Conservation (phyloP, 1,140 invertebrate species). For the Dreissena rostriformis region DNA sequence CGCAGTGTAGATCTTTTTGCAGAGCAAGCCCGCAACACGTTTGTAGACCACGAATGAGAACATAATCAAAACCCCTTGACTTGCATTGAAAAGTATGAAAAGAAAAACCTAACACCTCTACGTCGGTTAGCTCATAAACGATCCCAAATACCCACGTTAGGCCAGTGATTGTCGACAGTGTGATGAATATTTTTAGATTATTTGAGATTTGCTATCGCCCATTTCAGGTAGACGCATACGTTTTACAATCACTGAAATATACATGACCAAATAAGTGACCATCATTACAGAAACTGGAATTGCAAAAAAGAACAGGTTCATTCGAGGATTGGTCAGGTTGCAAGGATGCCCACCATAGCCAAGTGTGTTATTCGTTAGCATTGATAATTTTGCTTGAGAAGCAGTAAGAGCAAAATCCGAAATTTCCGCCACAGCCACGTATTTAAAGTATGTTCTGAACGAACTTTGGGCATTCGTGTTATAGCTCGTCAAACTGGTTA, state of each 20-base stretch:
- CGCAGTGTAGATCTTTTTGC: no score
- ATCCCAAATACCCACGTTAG: constrained; percentile 52
- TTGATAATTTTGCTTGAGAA: constrained; percentile 24
- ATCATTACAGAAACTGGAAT: constrained; percentile 26
- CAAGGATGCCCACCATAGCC: constrained; percentile 30
- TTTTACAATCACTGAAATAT: constrained; percentile 3
- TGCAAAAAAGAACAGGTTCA: constrained; percentile 11
- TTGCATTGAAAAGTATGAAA: constrained; percentile 32
- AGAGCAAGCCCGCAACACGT: not conserved
- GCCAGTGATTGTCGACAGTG: constrained; percentile 44
- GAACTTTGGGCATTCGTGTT: not conserved
- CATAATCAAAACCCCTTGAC: constrained; percentile 44
- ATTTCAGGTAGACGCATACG: not conserved
- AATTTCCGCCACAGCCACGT: constrained; percentile 3
- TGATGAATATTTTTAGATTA: constrained; percentile 28
- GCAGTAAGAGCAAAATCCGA: constrained; percentile 3
- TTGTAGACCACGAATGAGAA: constrained; percentile 39
- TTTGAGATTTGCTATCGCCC: not conserved
- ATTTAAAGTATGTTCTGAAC: not conserved
- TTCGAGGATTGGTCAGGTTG: not conserved
- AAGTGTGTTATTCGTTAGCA: not conserved
- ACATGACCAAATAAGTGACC: constrained; percentile 23
- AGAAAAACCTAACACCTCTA: constrained; percentile 9
- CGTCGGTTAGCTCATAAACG: constrained; percentile 17
- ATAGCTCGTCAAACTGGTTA: not conserved